Base-by-base conservation (phyloP, 1,140 invertebrate species). In the Diabrotica virgifera region DNA sequence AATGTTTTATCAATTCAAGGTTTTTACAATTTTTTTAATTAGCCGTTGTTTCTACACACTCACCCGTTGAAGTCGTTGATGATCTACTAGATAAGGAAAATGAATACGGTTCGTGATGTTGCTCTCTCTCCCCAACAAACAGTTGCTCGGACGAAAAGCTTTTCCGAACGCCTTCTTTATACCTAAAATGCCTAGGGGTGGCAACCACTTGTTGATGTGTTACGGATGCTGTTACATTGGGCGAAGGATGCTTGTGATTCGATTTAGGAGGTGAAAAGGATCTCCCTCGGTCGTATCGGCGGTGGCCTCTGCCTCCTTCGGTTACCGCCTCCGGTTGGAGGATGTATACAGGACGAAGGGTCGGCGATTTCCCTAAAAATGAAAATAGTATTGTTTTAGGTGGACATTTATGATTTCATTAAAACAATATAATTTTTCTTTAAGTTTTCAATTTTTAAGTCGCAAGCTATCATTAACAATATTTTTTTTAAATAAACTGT, bases 131-230 rank as follows among this genome's bases (percentile, higher is more conserved):
- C 53, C 36, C 63, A n/a, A 53, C 58, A 36, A 68, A 72, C 2
- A 77, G 65, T 53, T 77, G 76, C 60, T 78, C 77, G 1, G 75
- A 76, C 35, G 76, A 77, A 55, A 75, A 74, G 66, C 77, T 78
- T 62, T 78, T 78, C 6, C 72, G 52, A 36, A 77, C 72, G 55
- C 36, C 65, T n/a, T 59, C 61, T 40, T 50, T 66, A 37, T 40
- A 52, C 35, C 13, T 59, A 36, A 46, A 66, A 60, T 52, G 38
- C 24, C 37, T 13, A 13, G 11, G 46, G 35, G 35, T 13, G 12
- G 57, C n/a, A 52, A 13, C 13, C 10, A 11, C 14, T 7, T 54
- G 10, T 14, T 36, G 62, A 7, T 12, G 51, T 12, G 51, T 13
- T 14, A n/a, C 52, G 10, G 60, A 38, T 14, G 7, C 52, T 37